phyloP scores from a whole-genome alignment of 2,113 vertebrate genomes.

The Clarias batrachus region DNA sequence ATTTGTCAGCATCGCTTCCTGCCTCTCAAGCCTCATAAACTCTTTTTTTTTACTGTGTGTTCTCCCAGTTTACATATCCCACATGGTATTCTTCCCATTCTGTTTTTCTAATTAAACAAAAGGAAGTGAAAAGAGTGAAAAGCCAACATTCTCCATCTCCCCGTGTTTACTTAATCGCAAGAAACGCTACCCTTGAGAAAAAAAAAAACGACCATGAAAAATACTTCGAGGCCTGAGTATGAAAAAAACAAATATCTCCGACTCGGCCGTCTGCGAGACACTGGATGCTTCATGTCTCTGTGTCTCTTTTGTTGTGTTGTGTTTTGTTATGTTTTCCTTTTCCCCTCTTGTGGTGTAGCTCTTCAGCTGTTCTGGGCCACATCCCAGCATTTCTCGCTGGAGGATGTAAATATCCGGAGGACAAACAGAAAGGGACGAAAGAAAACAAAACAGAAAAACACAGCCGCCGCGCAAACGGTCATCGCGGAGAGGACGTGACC shows the following conservation, averaged over 20 bases:
- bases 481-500: slow-evolving; percentile 10
- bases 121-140: slow-evolving; percentile 45
- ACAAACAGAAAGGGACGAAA: slow-evolving; percentile 46
- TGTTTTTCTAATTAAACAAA: slow-evolving; percentile 53
- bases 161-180: slow-evolving; percentile 52
- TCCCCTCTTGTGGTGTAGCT: slow-evolving; percentile 37
- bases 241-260: slow-evolving; percentile 46
- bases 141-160: slow-evolving; percentile 40
- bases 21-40: slow-evolving; percentile 37
- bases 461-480: slow-evolving; percentile 33
- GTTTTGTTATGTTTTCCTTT: slow-evolving; percentile 36
- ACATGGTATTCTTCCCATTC: slow-evolving; percentile 20
- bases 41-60: slow-evolving; percentile 6
- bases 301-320: slow-evolving; percentile 47
- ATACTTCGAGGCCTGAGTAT: slow-evolving; percentile 48
- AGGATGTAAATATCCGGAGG: slow-evolving; percentile 58
- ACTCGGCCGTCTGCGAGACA: slow-evolving; percentile 38
- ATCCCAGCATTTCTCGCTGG: slow-evolving; percentile 44
- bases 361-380: slow-evolving; percentile 56
- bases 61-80: slow-evolving; percentile 47
- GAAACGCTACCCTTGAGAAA: slow-evolving; percentile 38
- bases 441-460: slow-evolving; percentile 43
- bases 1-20: slow-evolving; percentile 37
- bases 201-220: slow-evolving; percentile 41
- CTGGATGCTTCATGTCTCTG: slow-evolving; percentile 42